Percentiles rank a stretch among this genome's conserved stretches.
phyloP scores from a whole-genome alignment of 92 coral and sea anemone species.

The Epizoanthus stellaris region DNA sequence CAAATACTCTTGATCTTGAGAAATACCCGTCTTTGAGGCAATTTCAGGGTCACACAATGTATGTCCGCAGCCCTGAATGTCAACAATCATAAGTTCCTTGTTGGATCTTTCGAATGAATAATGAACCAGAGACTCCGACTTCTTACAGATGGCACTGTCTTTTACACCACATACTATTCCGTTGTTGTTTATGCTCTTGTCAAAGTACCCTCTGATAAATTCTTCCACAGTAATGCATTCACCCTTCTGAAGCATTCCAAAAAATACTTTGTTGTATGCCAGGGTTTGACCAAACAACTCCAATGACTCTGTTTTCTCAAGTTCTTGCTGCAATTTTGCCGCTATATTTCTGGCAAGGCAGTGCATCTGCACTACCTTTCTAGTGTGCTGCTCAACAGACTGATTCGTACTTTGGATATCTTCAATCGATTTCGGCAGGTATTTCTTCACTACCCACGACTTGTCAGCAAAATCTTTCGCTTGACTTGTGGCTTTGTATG shows the following conservation, averaged over 20 bases:
- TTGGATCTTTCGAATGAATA: conserved; percentile 38
- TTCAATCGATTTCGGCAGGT: conserved; percentile 11
- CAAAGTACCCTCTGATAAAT: conserved; percentile 1
- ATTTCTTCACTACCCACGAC: conserved; percentile 11
- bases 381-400: conserved; percentile 25
- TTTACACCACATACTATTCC: conserved; percentile 19
- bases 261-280: conserved; percentile 23
- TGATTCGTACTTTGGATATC: conserved; percentile 6
- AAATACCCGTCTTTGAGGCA: too few species aligned
- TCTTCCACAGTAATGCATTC: conserved; percentile 36
- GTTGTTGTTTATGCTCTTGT: conserved; percentile 14
- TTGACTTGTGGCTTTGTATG: conserved; percentile 18
- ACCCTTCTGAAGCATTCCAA: conserved; percentile 10
- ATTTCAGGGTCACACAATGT: conserved; percentile 26
- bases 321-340: conserved; percentile 27
- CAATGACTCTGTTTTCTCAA: conserved; percentile 17
- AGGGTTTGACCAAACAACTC: conserved; percentile 16
- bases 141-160: conserved; percentile 23
- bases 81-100: conserved; percentile 36
- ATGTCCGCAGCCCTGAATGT: conserved; percentile 43
- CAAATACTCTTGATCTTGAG: too few species aligned
- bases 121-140: conserved; percentile 37
- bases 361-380: conserved; percentile 28
- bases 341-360: conserved; percentile 24
- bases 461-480: conserved; percentile 21